Base-by-base conservation (phyloP, 1,140 invertebrate genomes). In the Doryteuthis pealeii region DNA sequence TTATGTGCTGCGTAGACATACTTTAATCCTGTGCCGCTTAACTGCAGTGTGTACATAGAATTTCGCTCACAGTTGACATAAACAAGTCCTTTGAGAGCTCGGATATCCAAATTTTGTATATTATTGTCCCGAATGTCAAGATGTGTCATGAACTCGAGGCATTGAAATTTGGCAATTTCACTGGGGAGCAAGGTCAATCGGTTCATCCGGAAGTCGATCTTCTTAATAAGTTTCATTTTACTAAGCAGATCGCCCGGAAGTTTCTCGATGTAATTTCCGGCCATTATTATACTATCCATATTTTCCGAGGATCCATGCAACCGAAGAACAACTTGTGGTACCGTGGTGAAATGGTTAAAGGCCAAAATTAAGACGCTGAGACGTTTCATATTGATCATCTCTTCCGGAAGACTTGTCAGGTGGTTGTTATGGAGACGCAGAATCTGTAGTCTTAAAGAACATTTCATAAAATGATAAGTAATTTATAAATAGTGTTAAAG, bases 351-450 rank as follows among this genome's bases (percentile, higher is more conserved):
- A 69, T 81, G 77, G 80, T 88, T 88, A 76, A 88, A 88, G 22
- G 87, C 87, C 26, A 88, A 78, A 15, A 88, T 85, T 31, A 88
- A 74, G 22, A 87, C 80, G 28, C 80, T 74, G 14, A 88, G 79
- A 45, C 82, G 80, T 30, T 75, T 82, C 82, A 88, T 84, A 12
- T 58, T 62, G 8, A 70, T 65, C 62, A 88, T 80, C 73, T 85
- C 84, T 6, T 84, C 81, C 18, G 87, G 87, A 33, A 88, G 68
- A 30, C 74, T 77, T 18, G 76, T 74, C 49, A 88, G 76, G 58
- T 84, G 80, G 75, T 88, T 88, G 81, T 88, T 88, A 79, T 88
- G 86, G 1, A 86, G 69, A 73, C 87, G 86, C 1, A 88, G 77
- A 31, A 85, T 79, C 74, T 86, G 82, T 6, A 88, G 70, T 70